Conservation (phyloP, 2,888 invertebrate species). For the Hirtodrosophila histrioides region DNA sequence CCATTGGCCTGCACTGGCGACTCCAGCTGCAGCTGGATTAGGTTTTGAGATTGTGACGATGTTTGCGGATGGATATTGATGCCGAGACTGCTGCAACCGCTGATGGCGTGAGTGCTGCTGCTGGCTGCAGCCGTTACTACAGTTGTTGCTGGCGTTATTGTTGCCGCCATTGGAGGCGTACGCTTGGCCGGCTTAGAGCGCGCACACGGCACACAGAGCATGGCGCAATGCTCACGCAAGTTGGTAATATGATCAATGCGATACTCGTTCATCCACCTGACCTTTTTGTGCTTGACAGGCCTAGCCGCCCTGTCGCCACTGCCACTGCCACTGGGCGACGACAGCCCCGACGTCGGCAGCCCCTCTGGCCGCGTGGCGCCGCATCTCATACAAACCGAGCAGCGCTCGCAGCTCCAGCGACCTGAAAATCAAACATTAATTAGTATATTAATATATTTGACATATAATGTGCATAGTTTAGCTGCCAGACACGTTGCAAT, state of each 20-base stretch:
- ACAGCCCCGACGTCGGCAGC: slow-evolving; percentile 34
- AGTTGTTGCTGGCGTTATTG: slow-evolving; percentile 2
- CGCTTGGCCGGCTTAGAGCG: slow-evolving; percentile 74
- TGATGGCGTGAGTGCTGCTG: slow-evolving; percentile 9
- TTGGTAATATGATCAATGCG: slow-evolving; percentile 83
- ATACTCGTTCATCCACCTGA: slow-evolving; percentile 84
- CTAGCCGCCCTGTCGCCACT: slow-evolving; percentile 64
- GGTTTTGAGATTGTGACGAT: slow-evolving; percentile 8
- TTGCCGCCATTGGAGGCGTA: slow-evolving; percentile 24
- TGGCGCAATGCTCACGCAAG: slow-evolving; percentile 84
- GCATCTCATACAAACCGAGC: slow-evolving; percentile 89
- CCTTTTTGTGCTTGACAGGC: slow-evolving; percentile 72
- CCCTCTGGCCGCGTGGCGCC: slow-evolving; percentile 86
- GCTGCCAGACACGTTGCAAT: no score
- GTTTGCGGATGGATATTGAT: not conserved
- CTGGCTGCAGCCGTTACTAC: not conserved
- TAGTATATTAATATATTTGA: not conserved
- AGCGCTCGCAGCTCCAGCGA: slow-evolving; percentile 94
- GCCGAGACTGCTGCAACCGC: no score
- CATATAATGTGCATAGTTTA: no score
- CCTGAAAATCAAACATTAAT: slow-evolving; percentile 82
- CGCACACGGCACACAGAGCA: slow-evolving; percentile 86
- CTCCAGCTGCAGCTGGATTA: not conserved
- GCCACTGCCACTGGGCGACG: slow-evolving; percentile 54
- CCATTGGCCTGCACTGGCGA: slow-evolving; percentile 28